A percentile compares a stretch with the other conserved stretches of the same genome.
These are phyloP conservation scores for Parotia lawesii DNA, from an alignment of 2,113 vertebrate genomes.

Conservation along the genomic window DNA sequence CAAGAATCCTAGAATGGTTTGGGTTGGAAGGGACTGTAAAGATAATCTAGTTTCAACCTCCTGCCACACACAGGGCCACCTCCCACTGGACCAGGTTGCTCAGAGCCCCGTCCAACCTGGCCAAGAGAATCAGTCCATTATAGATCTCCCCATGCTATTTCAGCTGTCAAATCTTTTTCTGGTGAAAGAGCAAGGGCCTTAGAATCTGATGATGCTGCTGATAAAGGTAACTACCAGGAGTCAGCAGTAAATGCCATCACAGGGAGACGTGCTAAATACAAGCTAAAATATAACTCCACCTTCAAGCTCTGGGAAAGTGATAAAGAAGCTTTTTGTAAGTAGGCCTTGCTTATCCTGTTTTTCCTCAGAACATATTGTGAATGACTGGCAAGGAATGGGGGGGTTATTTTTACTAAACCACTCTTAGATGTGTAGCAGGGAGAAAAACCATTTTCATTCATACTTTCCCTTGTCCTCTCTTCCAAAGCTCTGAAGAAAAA, in stretches of 20 bases:
- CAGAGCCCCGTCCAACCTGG: not conserved
- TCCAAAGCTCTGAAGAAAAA: not conserved
- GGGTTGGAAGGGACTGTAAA: not conserved
- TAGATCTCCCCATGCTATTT: not conserved
- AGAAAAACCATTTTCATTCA: not conserved
- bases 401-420: not conserved
- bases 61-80: not conserved
- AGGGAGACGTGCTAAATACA: not conserved
- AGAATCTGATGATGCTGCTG: not conserved
- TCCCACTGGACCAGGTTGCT: not conserved
- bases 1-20: not conserved
- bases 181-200: not conserved
- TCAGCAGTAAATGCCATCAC: not conserved
- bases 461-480: not conserved
- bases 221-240: not conserved
- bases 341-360: not conserved
- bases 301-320: not conserved
- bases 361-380: not conserved
- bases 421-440: not conserved
- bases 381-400: not conserved
- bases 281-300: not conserved
- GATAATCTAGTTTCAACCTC: not conserved
- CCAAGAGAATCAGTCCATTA: not conserved
- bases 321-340: not conserved
- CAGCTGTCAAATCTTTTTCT: not conserved